Percentiles rank a stretch among this genome's conserved stretches.
phyloP scores from a whole-genome alignment of 2,797 vertebrate species.

The Helostoma temminkii region DNA sequence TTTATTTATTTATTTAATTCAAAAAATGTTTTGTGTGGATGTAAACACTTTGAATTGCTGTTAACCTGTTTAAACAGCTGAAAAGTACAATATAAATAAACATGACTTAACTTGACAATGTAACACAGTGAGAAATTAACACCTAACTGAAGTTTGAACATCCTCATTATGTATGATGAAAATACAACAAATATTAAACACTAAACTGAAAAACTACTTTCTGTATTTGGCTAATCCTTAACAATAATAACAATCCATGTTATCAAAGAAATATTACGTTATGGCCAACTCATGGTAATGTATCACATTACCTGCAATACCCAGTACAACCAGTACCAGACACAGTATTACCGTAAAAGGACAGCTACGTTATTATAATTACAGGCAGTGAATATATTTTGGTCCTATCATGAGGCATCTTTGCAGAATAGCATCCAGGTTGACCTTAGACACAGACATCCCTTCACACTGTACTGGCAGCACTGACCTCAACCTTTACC shows the following conservation, averaged over 20 bases:
- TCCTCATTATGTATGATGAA: too few species aligned
- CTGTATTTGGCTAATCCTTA: not conserved
- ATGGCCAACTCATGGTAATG: too few species aligned
- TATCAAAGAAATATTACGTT: too few species aligned
- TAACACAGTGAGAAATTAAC: not conserved
- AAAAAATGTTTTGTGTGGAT: too few species aligned
- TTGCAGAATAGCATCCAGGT: constrained; percentile 4
- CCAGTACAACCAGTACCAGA: not conserved
- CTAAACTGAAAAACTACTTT: too few species aligned
- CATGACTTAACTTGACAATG: too few species aligned
- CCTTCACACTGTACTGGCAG: constrained; percentile 7
- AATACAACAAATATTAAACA: not conserved
- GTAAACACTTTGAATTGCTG: too few species aligned
- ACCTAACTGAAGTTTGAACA: too few species aligned
- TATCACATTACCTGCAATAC: too few species aligned
- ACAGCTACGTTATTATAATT: not conserved
- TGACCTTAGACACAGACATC: not conserved
- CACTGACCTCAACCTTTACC: constrained; percentile 26
- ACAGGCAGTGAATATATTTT: not conserved
- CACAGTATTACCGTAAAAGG: not conserved
- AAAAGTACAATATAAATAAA: too few species aligned
- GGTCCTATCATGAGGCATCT: not conserved
- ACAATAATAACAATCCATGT: not conserved
- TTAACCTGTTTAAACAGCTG: too few species aligned
- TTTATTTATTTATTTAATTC: too few species aligned